Percentiles rank a stretch among this genome's conserved stretches.
These are phyloP conservation scores for Porphyrio hochstetteri DNA, from an alignment of 2,113 vertebrate genomes.

Conservation along the genomic window DNA sequence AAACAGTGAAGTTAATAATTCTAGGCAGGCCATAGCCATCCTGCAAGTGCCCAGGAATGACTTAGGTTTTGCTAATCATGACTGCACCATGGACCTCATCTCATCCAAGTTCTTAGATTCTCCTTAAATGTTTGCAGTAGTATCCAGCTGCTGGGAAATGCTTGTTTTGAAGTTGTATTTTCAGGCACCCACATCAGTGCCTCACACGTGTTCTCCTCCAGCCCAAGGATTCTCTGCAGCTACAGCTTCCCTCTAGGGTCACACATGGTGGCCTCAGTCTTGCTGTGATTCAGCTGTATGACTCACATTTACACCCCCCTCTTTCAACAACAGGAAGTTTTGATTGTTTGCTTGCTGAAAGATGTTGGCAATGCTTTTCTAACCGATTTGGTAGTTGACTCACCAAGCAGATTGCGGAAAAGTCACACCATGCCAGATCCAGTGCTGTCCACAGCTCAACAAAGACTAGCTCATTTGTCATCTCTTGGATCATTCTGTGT, in stretches of 20 bases:
- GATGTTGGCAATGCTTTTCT: background rate
- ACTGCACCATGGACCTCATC: background rate
- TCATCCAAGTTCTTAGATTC: background rate
- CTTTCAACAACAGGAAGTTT: background rate
- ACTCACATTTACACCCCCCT: background rate
- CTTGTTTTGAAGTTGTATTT: background rate
- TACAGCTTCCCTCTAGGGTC: background rate
- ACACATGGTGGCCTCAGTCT: background rate
- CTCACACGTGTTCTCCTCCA: background rate
- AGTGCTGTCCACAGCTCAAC: background rate
- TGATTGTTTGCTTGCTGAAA: background rate
- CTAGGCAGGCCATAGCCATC: background rate
- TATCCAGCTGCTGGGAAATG: background rate
- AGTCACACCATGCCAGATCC: background rate
- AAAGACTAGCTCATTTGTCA: background rate
- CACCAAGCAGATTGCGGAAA: background rate
- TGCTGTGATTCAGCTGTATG: background rate
- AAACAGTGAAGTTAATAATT: background rate
- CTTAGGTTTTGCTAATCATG: background rate
- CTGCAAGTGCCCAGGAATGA: background rate
- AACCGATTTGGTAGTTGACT: background rate
- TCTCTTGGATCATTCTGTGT: background rate
- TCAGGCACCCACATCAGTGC: background rate
- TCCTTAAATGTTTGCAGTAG: background rate
- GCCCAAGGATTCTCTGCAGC: background rate